phyloP scores from a whole-genome alignment of 2,113 vertebrate species.

The Climacteris rufus region DNA sequence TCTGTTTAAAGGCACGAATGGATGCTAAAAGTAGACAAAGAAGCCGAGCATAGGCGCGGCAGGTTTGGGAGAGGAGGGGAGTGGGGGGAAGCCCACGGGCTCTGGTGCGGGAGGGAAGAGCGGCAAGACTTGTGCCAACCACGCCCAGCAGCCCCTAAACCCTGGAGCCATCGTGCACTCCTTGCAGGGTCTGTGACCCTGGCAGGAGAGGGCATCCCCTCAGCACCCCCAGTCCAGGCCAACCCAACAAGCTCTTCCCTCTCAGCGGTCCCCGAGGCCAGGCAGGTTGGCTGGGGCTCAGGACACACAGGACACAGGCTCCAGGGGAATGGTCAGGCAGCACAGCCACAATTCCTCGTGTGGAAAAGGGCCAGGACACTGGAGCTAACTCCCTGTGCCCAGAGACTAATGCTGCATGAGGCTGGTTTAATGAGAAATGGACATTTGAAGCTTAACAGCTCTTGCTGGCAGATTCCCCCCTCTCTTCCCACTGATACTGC shows the following conservation, averaged over 20 bases:
- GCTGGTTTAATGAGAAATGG: not conserved
- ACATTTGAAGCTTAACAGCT: not conserved
- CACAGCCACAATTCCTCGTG: not conserved
- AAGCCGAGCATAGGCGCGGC: rapidly evolving
- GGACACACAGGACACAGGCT: not conserved
- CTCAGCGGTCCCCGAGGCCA: rapidly evolving
- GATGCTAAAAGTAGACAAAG: not conserved
- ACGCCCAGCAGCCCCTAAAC: not conserved
- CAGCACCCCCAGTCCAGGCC: not conserved
- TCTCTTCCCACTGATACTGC: not conserved
- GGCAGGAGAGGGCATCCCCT: not conserved
- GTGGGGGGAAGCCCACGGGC: not conserved
- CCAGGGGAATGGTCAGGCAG: rapidly evolving
- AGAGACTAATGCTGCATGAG: not conserved
- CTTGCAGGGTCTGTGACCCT: not conserved
- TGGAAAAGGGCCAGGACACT: not conserved
- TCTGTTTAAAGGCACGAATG: conserved; percentile 1
- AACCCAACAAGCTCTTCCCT: not conserved
- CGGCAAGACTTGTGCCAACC: not conserved
- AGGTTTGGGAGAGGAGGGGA: not conserved
- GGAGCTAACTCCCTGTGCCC: not conserved
- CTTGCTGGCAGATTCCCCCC: not conserved
- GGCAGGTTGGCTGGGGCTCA: not conserved
- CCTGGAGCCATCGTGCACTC: not conserved
- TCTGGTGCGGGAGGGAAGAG: not conserved